phyloP scores from a whole-genome alignment of 2,113 vertebrate genomes.

The Falcunculus frontatus region DNA sequence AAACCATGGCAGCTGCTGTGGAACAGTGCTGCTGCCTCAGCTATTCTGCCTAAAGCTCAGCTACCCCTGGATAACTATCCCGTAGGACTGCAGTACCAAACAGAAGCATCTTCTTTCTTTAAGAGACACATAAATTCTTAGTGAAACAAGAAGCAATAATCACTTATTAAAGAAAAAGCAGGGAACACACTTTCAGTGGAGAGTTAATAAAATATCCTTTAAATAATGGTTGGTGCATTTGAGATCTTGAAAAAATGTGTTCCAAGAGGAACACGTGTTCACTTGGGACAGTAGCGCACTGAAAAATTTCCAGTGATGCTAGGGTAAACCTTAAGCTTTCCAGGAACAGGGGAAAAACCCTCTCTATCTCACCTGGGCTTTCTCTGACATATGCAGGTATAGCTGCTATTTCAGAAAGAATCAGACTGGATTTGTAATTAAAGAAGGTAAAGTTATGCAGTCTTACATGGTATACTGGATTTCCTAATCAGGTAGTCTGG shows the following conservation, averaged over 20 bases:
- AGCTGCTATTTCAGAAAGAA: neutral
- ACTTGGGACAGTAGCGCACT: neutral
- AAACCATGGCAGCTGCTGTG: neutral
- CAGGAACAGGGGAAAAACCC: neutral
- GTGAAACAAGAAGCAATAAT: neutral
- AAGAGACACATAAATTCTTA: neutral
- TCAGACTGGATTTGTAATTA: neutral
- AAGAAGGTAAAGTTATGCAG: neutral
- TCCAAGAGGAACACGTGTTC: neutral
- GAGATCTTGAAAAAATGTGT: neutral
- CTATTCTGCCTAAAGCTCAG: neutral
- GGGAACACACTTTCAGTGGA: neutral
- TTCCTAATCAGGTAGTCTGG: neutral
- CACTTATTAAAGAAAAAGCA: neutral
- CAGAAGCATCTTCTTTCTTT: neutral
- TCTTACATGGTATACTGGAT: neutral
- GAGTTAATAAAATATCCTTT: neutral
- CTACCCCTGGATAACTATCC: neutral
- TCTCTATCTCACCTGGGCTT: neutral
- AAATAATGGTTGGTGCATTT: neutral
- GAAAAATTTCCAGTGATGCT: neutral
- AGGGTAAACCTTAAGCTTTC: neutral
- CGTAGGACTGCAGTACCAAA: accelerated
- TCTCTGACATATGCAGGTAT: neutral
- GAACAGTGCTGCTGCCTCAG: neutral